Percentiles rank a stretch among this genome's conserved stretches.
Evolutionary conservation across 2,888 invertebrate genomes (phyloP).

Genomic region (Pachliopta kotzebuea): DNA sequence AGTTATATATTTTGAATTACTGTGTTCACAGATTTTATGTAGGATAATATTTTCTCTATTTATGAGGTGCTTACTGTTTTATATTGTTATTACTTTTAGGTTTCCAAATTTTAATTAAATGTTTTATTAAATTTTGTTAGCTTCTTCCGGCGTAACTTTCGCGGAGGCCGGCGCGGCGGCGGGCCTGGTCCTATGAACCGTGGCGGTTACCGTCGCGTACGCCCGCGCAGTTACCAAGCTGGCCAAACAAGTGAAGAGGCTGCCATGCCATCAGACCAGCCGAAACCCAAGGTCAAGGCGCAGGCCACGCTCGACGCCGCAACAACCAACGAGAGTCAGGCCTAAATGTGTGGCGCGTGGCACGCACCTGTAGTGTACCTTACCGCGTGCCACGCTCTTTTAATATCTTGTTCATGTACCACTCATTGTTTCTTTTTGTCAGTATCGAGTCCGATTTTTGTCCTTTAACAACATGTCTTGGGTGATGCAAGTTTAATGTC

Average conservation of each 20-base stretch:
- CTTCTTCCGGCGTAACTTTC: conserved; percentile 88
- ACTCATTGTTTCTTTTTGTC: conserved; percentile 31
- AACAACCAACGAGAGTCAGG: conserved; percentile 77
- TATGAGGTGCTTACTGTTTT: too few relatives aligned
- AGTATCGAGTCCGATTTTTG: conserved; percentile 21
- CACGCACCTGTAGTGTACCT: conserved; percentile 62
- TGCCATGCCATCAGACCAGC: conserved; percentile 44
- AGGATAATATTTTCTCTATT: too few relatives aligned
- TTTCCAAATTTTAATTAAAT: neutral
- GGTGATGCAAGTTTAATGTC: conserved; percentile 68
- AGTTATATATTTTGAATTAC: too few relatives aligned
- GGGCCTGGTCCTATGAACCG: conserved; percentile 69
- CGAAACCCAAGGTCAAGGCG: conserved; percentile 56
- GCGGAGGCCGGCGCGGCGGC: conserved; percentile 82
- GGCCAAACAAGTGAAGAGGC: conserved; percentile 44
- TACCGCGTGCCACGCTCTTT: conserved; percentile 51
- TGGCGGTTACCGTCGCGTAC: conserved; percentile 64
- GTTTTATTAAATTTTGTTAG: conserved; percentile 46
- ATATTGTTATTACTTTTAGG: neutral
- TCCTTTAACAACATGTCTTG: conserved; percentile 34
- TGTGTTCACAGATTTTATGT: too few relatives aligned
- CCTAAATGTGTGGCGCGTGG: conserved; percentile 58
- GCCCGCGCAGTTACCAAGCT: conserved; percentile 60
- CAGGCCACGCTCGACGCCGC: conserved; percentile 67
- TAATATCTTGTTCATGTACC: conserved; percentile 50